Evolutionary conservation across 2,888 invertebrate species (phyloP), one percentile per base, ranked within the genome.

Genomic region (Orgyia antiqua): DNA sequence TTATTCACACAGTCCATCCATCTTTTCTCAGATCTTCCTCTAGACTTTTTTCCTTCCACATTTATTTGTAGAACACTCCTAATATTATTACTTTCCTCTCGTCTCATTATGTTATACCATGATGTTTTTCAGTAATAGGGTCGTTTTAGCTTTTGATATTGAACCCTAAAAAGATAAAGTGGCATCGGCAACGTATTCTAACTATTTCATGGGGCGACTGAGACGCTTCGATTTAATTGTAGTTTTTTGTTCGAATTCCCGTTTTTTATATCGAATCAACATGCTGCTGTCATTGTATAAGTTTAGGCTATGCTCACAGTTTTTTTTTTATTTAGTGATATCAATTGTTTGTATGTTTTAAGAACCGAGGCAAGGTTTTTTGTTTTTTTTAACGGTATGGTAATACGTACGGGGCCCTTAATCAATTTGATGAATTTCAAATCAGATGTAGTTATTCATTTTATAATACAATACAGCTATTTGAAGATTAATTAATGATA

Each of bases 251-350:
- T 68, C 75, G 79, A 67, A 82, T 83, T 80, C 82, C 74, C 69
- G 42, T 54, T 82, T 84, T 86, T 84, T 84, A 79, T 83, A 82
- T 80, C 78, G 83, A 84, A 80, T 78, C 80, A 76, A 72, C 77
- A 70, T 76, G 77, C 83, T 82, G 84, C 84, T 82, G 82, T 84
- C 82, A 82, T 86, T 84, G 84, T 86, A 69, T 76, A 70, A 78
- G 76, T 72, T 76, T 73, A 63, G 73, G 80, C 69, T 74, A 65
- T 69, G 79, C 77, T 77, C 76, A 72, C 66, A 69, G 44, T 76
- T 80, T 83, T 75, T 83, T 75, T 21, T 23, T 83, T 71, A 52
- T 59, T 56, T 49, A 43, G 47, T 45, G 39, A 62, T 49, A 65
- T 68, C 78, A 68, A 76, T 82, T 80, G 78, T 83, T 80, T 83